phyloP scores from a whole-genome alignment of 2,888 invertebrate genomes.

The Euzophera pinguis region DNA sequence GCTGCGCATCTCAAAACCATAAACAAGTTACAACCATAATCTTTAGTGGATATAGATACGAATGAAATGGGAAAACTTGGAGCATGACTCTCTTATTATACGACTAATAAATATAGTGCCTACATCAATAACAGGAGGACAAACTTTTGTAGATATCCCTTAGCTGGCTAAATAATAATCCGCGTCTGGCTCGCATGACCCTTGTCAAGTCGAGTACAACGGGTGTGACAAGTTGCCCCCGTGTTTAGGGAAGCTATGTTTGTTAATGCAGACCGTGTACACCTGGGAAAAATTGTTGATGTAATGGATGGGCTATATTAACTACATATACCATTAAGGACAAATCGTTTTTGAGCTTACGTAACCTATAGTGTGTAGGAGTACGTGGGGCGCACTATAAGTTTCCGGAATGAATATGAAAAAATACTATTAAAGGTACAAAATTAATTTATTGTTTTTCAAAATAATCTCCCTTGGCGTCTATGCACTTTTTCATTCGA shows the following conservation, averaged over 20 bases:
- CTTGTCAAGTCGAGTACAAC: slow-evolving; percentile 15
- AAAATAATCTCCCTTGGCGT: too few species aligned
- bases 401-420: too few species aligned
- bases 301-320: too few species aligned
- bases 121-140: slow-evolving; percentile 7
- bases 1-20: not conserved
- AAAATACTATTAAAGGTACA: too few species aligned
- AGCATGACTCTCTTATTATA: not conserved
- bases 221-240: slow-evolving; percentile 16
- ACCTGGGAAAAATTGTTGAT: not conserved
- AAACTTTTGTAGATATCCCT: slow-evolving; percentile 13
- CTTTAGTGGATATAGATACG: not conserved
- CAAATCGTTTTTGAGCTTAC: too few species aligned
- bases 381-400: too few species aligned
- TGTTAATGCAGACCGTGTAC: slow-evolving; percentile 11
- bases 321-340: too few species aligned
- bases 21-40: not conserved
- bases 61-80: not conserved
- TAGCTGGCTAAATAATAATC: slow-evolving; percentile 8
- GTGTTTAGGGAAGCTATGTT: slow-evolving; percentile 12
- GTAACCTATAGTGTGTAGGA: too few species aligned
- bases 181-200: slow-evolving; percentile 15
- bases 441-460: too few species aligned
- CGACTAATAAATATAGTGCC: slow-evolving; percentile 7
- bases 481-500: too few species aligned